Evolutionary conservation across 2,888 invertebrate genomes (phyloP).

Genomic region (Syrista parreyssii): DNA sequence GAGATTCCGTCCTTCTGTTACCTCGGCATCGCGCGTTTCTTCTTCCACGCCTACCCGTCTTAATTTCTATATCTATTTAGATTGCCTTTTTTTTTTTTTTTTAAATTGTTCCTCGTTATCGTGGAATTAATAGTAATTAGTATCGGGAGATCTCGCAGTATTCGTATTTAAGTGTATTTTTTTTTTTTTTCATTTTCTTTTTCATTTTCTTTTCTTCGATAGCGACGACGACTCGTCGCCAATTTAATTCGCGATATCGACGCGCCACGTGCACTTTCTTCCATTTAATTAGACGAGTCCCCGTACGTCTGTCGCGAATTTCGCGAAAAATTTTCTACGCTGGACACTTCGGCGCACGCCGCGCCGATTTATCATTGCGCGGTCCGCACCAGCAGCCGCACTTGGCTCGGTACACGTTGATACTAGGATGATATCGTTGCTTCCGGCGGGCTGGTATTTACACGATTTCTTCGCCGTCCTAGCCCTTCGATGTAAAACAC

Average conservation of each 20-base stretch:
- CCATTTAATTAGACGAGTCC: background rate
- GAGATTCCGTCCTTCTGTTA: background rate
- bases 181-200: background rate
- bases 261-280: background rate
- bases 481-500: conserved; percentile 28
- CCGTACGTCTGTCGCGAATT: no score
- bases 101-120: conserved; percentile 1
- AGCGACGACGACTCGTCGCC: background rate
- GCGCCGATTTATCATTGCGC: no score
- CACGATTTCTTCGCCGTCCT: background rate
- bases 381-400: background rate
- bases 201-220: background rate
- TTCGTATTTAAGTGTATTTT: background rate
- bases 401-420: background rate
- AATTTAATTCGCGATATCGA: background rate
- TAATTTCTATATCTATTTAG: background rate
- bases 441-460: background rate
- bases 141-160: background rate
- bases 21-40: background rate
- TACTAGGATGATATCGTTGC: background rate
- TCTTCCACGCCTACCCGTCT: no score
- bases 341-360: background rate
- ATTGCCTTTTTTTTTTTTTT: background rate
- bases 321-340: no score
- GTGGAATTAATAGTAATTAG: background rate